A percentile compares a stretch with the other conserved stretches of the same genome.
phyloP scores from a whole-genome alignment of 2,888 invertebrate species.

The Eupithecia subumbrata region DNA sequence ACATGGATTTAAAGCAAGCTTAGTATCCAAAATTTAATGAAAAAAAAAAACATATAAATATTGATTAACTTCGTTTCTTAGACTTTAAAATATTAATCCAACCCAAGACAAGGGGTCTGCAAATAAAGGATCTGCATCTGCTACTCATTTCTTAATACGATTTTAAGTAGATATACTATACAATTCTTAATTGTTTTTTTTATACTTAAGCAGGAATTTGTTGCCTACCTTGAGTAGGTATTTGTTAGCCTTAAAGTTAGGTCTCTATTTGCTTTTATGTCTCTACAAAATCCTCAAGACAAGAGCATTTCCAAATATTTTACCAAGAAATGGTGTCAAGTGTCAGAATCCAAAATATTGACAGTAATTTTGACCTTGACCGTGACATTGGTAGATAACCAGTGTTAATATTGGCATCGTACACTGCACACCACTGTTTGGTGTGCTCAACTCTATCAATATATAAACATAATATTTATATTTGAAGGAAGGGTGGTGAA shows the following conservation, averaged over 20 bases:
- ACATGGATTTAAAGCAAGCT: too few relatives aligned
- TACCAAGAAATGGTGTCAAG: slow-evolving; percentile 15
- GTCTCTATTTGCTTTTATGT: neutral
- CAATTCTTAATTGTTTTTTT: too few relatives aligned
- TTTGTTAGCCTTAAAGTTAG: neutral
- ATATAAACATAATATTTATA: slow-evolving; percentile 84
- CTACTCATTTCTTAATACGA: too few relatives aligned
- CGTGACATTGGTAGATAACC: slow-evolving; percentile 79
- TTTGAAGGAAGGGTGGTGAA: slow-evolving; percentile 58
- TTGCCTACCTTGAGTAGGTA: neutral
- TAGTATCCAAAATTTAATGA: too few relatives aligned
- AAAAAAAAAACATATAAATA: too few relatives aligned
- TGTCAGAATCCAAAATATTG: slow-evolving; percentile 59
- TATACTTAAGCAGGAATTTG: too few relatives aligned
- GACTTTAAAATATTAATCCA: too few relatives aligned
- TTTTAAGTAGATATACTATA: too few relatives aligned
- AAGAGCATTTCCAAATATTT: slow-evolving; percentile 19
- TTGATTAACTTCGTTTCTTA: too few relatives aligned
- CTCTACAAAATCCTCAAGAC: neutral
- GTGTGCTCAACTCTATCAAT: slow-evolving; percentile 82
- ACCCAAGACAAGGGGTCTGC: too few relatives aligned
- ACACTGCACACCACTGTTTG: slow-evolving; percentile 69
- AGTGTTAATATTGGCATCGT: slow-evolving; percentile 83
- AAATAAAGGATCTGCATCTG: too few relatives aligned
- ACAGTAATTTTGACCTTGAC: slow-evolving; percentile 69